These are phyloP conservation scores for Trachelus tabidus DNA, from an alignment of 2,888 invertebrate species.

Conservation along the genomic window DNA sequence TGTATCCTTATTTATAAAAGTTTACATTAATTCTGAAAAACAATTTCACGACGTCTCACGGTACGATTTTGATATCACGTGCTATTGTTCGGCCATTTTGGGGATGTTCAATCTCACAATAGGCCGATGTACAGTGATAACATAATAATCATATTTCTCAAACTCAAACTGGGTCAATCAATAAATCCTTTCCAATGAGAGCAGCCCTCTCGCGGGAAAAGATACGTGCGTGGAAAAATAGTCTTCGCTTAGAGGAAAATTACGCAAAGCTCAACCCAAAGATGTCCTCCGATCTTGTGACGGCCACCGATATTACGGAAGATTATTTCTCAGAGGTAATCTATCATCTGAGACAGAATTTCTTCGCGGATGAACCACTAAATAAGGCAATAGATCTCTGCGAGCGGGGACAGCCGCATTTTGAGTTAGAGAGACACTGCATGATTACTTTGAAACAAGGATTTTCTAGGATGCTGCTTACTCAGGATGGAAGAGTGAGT, in stretches of 20 bases:
- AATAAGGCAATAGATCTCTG: constrained; percentile 83
- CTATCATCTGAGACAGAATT: constrained; percentile 77
- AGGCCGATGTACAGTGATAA: neutral
- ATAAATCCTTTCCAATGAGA: constrained; percentile 51
- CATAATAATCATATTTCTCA: constrained; percentile 26
- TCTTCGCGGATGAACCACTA: constrained; percentile 87
- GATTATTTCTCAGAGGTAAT: constrained; percentile 74
- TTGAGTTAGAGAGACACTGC: constrained; percentile 79
- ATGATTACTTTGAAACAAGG: constrained; percentile 79
- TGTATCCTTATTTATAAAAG: no score
- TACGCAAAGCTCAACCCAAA: constrained; percentile 30
- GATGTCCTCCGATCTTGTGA: constrained; percentile 59
- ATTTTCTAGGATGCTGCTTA: constrained; percentile 76
- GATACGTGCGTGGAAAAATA: constrained; percentile 51
- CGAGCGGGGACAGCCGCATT: constrained; percentile 76
- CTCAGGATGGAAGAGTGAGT: constrained; percentile 73
- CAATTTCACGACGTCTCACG: neutral
- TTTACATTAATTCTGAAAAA: neutral
- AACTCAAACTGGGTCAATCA: constrained; percentile 64
- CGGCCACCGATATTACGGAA: constrained; percentile 66
- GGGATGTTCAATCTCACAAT: neutral
- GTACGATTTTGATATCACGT: neutral
- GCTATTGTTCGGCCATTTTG: neutral
- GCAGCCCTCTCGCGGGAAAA: constrained; percentile 37
- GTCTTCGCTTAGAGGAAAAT: neutral